Base-by-base conservation (phyloP, 2,113 vertebrate genomes). In the Coptodon bakossiorum region DNA sequence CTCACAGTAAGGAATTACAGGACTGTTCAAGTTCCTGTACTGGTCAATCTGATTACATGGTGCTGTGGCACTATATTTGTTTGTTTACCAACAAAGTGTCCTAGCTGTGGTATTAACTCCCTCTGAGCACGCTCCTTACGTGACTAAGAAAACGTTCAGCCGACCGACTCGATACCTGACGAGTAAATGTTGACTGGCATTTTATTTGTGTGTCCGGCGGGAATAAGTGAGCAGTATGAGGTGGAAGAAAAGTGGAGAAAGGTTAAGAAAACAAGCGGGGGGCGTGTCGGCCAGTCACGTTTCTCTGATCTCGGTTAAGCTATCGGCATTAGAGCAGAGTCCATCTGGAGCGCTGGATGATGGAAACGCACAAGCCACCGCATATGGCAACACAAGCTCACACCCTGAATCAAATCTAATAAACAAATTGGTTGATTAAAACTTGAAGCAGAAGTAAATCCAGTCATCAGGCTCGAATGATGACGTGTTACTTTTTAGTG, bases 231-330 rank as follows among this genome's bases (percentile, higher is more conserved):
- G n/a, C 10, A 6, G 83, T 5, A 56, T n/a, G 84, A 24, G 71
- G 31, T 14, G 29, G 40, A 53, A 24, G 45, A 22, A 40, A 24
- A 78, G 68, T 11, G 83, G 82, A 22, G 88, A 88, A 91, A 86
- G 84, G 83, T 22, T 56, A 81, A 73, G 57, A 85, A 86, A 84
- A 19, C 36, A 78, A 79, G 54, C 7, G 27, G 61, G 71, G 22
- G 7, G 11, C 10, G 36, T 38, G 79, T 85, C 17, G n/a, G 40
- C 17, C 38, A 7, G 95, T 94, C 95, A 93, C 87, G 92, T 96
- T 94, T 87, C 83, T 81, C 24, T 94, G 87, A 92, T 94, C 93
- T 89, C 3, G 16, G 89, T 88, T 96, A 93, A 95, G 95, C 95
- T 90, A 8, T 61, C 11, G 27, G 94, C 88, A 92, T 96, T 95